Conservation (phyloP, 2,797 vertebrate species). For the Morus bassanus region DNA sequence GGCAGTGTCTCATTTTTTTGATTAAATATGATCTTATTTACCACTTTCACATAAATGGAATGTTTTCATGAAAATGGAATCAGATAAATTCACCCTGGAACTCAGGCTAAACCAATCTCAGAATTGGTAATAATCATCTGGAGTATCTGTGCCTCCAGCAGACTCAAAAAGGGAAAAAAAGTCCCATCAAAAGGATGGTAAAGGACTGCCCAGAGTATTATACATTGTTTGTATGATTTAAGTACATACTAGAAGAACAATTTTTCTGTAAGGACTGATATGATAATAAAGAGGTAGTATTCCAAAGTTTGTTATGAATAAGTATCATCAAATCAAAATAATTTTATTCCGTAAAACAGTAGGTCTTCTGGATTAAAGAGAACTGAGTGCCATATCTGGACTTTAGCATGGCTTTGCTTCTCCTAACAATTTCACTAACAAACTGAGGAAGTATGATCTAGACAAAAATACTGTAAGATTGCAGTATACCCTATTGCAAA, state of each 20-base stretch:
- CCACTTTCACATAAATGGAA: background rate
- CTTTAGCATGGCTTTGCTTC: background rate
- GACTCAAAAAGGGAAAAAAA: background rate
- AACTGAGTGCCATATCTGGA: background rate
- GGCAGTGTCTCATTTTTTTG: rapidly evolving
- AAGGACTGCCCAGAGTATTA: background rate
- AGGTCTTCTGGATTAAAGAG: background rate
- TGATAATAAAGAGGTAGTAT: background rate
- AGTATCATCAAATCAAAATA: background rate
- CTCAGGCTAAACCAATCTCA: background rate
- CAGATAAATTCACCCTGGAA: background rate
- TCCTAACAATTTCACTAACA: background rate
- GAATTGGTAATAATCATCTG: background rate
- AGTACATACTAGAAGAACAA: background rate
- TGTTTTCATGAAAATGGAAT: background rate
- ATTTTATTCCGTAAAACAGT: background rate
- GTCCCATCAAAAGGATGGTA: background rate
- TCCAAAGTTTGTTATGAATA: background rate
- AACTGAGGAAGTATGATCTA: background rate
- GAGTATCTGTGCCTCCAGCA: background rate
- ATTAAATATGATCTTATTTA: background rate
- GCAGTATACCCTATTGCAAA: background rate
- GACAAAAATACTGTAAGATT: background rate
- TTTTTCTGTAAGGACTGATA: background rate
- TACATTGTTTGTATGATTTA: background rate